phyloP scores from a whole-genome alignment of 2,797 vertebrate genomes.

The Trichosurus vulpecula region DNA sequence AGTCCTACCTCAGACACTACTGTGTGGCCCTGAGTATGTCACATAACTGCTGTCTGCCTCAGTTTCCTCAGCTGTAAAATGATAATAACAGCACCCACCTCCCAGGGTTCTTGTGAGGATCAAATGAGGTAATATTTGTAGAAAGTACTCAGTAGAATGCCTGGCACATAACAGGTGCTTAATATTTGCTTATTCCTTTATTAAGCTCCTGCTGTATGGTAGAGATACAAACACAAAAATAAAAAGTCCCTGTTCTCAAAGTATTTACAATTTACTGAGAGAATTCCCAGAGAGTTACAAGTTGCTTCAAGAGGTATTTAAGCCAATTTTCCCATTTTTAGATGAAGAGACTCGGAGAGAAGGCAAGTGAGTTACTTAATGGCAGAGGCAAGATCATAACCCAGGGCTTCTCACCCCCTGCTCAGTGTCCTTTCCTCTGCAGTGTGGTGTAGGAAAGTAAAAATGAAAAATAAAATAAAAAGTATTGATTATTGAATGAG shows the following conservation, averaged over 20 bases:
- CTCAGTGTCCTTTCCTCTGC: neutral
- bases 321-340: neutral
- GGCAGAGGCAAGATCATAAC: neutral
- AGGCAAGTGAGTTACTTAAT: neutral
- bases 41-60: too few relatives aligned
- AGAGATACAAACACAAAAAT: neutral
- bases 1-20: too few relatives aligned
- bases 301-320: neutral
- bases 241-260: neutral
- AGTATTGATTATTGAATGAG: neutral
- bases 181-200: neutral
- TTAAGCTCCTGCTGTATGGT: neutral
- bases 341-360: neutral
- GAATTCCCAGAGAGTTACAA: neutral
- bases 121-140: neutral
- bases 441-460: neutral
- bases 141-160: neutral
- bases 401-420: neutral
- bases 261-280: neutral
- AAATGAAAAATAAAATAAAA: neutral
- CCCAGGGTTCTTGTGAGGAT: too few relatives aligned
- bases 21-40: too few relatives aligned
- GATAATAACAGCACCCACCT: too few relatives aligned
- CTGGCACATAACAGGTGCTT: neutral
- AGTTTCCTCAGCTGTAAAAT: too few relatives aligned